Percentiles rank a stretch among this genome's conserved stretches.
phyloP scores from a whole-genome alignment of 2,797 vertebrate genomes.

The Ptychobarbus kaznakovi region DNA sequence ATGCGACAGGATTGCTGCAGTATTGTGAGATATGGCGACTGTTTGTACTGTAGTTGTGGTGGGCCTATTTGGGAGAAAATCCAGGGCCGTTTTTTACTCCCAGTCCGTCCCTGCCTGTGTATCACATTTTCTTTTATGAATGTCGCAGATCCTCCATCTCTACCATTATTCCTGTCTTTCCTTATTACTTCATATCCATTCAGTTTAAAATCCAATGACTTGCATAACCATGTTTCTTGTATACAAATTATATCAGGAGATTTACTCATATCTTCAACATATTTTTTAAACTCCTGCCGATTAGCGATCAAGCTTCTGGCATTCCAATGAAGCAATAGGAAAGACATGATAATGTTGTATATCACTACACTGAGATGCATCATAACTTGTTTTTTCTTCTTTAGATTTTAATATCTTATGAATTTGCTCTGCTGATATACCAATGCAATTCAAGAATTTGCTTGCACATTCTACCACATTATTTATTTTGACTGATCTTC shows the following conservation, averaged over 20 bases:
- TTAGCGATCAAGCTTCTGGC: not conserved
- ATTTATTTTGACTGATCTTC: not conserved
- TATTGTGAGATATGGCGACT: no score
- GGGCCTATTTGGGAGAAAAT: no score
- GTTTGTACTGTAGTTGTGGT: no score
- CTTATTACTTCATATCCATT: not conserved
- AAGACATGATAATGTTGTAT: not conserved
- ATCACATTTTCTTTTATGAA: slow-evolving; percentile 7
- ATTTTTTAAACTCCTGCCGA: not conserved
- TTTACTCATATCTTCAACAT: not conserved
- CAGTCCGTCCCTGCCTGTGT: not conserved
- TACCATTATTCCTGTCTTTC: not conserved
- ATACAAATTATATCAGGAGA: not conserved
- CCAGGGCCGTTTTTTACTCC: no score
- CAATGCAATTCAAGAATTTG: not conserved
- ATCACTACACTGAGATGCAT: no score
- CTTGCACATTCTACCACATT: not conserved
- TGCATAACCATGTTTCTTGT: not conserved
- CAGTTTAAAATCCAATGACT: not conserved
- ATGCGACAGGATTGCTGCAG: no score
- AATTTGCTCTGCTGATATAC: not conserved
- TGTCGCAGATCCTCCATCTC: not conserved
- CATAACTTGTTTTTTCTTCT: no score
- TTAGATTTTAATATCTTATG: no score
- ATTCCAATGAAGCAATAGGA: not conserved